Evolutionary conservation across 2,888 invertebrate species (phyloP).

Genomic region (Lepidonotus clava): DNA sequence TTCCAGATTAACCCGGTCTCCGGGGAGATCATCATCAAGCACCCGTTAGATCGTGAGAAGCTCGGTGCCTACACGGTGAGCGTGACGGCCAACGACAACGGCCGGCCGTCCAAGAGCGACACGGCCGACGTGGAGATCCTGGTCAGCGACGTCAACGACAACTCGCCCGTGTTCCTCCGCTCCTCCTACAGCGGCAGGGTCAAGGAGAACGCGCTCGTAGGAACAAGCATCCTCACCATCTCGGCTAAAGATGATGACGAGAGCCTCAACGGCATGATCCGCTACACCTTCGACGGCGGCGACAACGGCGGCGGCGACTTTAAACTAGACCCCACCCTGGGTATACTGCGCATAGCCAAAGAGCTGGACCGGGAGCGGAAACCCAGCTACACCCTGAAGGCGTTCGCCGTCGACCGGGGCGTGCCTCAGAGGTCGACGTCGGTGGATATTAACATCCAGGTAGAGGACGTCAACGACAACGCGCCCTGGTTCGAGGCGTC

Average conservation of each 20-base stretch:
- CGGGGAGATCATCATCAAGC: constrained; percentile 94
- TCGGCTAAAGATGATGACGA: constrained; percentile 94
- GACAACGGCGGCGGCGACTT: constrained; percentile 91
- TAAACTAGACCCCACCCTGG: constrained; percentile 94
- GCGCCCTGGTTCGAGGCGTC: constrained; percentile 93
- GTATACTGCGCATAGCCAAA: constrained; percentile 93
- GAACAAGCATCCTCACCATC: constrained; percentile 94
- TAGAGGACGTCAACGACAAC: constrained; percentile 98
- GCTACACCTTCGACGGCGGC: constrained; percentile 83
- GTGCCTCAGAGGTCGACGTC: constrained; percentile 83
- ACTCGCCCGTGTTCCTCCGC: constrained; percentile 89
- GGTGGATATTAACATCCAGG: constrained; percentile 91
- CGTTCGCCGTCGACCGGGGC: constrained; percentile 94
- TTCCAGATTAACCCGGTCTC: constrained; percentile 95
- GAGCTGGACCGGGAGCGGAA: constrained; percentile 94
- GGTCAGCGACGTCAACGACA: constrained; percentile 97
- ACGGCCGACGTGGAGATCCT: constrained; percentile 97
- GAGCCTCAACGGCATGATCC: constrained; percentile 92
- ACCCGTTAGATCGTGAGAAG: constrained; percentile 91
- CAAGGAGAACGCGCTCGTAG: constrained; percentile 94
- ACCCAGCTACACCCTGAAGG: constrained; percentile 91
- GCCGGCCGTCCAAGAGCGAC: constrained; percentile 93
- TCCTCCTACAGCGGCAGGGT: constrained; percentile 92
- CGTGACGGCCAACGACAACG: constrained; percentile 95
- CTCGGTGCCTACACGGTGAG: constrained; percentile 88